Evolutionary conservation across 2,797 vertebrate genomes (phyloP), one percentile per base, ranked within the genome.

Genomic region (Melopsittacus undulatus): DNA sequence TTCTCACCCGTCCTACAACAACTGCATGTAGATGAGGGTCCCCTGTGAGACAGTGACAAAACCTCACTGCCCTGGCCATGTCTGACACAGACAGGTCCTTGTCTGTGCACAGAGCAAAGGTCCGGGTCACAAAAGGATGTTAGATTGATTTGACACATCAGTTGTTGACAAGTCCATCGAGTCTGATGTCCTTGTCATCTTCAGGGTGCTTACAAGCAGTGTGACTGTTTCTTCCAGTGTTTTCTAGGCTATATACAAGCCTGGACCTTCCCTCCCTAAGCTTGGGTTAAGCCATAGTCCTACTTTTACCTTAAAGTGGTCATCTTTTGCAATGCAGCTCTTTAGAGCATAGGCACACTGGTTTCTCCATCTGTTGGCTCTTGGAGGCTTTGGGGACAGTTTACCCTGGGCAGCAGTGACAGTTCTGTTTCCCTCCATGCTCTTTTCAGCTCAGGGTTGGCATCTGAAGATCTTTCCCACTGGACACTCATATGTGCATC

Each of bases 401-500:
- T 87, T n/a, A 59, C 19, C 24, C 29, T 16, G 27, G 13, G 49
- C 27, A 46, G 22, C 0, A 2, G 67, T n/a, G 32, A 49, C 26
- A 30, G 30, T 8, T 36, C 5, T 13, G 9, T 57, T n/a, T 64
- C 30, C 18, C 2, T 46, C 51, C 26, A 13, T 24, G 26, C 17
- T 61, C 20, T 62, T 61, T 56, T 36, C 30, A 43, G 14, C 54
- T 54, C 48, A 16, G 22, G 27, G 12, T 7, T 89, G 63, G 27
- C 49, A 13, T 11, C 67, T 45, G 54, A 51, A 16, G 27, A 3
- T 22, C 23, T 40, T 68, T 27, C 36, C 81, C 36, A 20, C 34
- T 15, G 66, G 34, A 12, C 32, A 1, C 43, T 42, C 13, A 8
- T 14, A 3, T 9, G 21, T 38, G 23, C 1, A 0, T 15, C 5